A percentile compares a stretch with the other conserved stretches of the same genome.
Evolutionary conservation across 2,888 invertebrate species (phyloP).

Genomic region (Caenorhabditis imperialis): DNA sequence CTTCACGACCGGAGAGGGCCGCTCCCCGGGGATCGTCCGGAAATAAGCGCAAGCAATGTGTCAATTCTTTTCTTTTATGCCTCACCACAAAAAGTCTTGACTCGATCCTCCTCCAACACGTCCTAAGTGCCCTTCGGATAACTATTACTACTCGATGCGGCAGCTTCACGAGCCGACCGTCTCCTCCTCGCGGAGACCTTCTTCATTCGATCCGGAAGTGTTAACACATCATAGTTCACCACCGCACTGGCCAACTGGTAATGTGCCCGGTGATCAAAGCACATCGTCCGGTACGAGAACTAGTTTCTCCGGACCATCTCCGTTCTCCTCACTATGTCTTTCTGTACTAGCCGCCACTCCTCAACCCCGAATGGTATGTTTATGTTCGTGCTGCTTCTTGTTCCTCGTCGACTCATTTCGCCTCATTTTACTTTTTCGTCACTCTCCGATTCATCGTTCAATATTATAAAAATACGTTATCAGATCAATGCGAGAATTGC

Average conservation of each 20-base stretch:
- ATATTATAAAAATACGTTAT: neutral
- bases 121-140: constrained; percentile 18
- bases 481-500: constrained; percentile 65
- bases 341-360: constrained; percentile 51
- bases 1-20: constrained; percentile 53
- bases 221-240: constrained; percentile 44
- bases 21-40: constrained; percentile 46
- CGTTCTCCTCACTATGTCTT: constrained; percentile 53
- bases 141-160: constrained; percentile 15
- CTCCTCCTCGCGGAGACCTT: constrained; percentile 31
- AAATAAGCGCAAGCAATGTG: constrained; percentile 54
- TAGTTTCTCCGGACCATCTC: constrained; percentile 48
- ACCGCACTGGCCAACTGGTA: constrained; percentile 38
- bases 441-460: constrained; percentile 25
- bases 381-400: constrained; percentile 25
- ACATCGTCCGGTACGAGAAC: constrained; percentile 31
- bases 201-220: constrained; percentile 44
- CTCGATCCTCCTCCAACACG: constrained; percentile 21
- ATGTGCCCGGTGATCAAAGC: constrained; percentile 37
- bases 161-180: constrained; percentile 36
- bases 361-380: constrained; percentile 53
- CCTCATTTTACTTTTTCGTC: constrained; percentile 7
- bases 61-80: constrained; percentile 55
- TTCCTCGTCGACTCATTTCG: constrained; percentile 19
- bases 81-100: constrained; percentile 46